Conservation (phyloP, 53 echinoderm and acorn worm genomes). For the Temnopleurus reevesii region DNA sequence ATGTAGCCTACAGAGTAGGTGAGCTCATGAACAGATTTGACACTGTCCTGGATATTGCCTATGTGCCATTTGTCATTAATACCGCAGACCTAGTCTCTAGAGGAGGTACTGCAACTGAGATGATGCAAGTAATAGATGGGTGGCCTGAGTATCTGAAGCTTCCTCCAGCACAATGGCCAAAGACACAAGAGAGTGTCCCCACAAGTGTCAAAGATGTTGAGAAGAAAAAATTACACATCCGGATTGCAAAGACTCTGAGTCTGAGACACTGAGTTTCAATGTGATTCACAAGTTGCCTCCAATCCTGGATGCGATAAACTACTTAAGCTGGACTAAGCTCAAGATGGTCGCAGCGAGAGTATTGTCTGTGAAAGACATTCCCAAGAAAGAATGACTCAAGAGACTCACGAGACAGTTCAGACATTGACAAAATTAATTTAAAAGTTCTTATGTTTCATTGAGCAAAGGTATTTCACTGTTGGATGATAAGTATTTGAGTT, state of each 20-base stretch:
- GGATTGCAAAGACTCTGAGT: conserved; percentile 69
- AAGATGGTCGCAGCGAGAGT: conserved; percentile 71
- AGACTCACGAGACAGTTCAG: conserved; percentile 55
- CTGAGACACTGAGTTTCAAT: conserved; percentile 57
- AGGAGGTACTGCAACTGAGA: background rate
- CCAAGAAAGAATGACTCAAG: conserved; percentile 17
- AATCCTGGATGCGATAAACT: conserved; percentile 61
- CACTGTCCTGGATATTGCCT: background rate
- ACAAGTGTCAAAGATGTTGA: background rate
- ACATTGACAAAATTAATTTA: too few relatives aligned
- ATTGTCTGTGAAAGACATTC: conserved; percentile 65
- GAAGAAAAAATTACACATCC: conserved; percentile 5
- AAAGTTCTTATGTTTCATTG: too few relatives aligned
- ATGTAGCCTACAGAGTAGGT: background rate
- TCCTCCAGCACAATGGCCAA: conserved; percentile 23
- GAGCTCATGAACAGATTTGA: conserved; percentile 15
- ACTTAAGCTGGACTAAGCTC: conserved; percentile 70
- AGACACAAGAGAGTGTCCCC: conserved; percentile 52
- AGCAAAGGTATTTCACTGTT: too few relatives aligned
- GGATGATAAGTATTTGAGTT: too few relatives aligned
- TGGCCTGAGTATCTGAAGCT: conserved; percentile 41
- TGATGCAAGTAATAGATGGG: conserved; percentile 1
- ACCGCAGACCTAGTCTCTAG: background rate
- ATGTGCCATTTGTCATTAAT: background rate
- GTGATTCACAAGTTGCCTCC: background rate